Evolutionary conservation across 2,888 invertebrate species (phyloP), one percentile per base, ranked within the genome.

Genomic region (Drosophila mercatorum): DNA sequence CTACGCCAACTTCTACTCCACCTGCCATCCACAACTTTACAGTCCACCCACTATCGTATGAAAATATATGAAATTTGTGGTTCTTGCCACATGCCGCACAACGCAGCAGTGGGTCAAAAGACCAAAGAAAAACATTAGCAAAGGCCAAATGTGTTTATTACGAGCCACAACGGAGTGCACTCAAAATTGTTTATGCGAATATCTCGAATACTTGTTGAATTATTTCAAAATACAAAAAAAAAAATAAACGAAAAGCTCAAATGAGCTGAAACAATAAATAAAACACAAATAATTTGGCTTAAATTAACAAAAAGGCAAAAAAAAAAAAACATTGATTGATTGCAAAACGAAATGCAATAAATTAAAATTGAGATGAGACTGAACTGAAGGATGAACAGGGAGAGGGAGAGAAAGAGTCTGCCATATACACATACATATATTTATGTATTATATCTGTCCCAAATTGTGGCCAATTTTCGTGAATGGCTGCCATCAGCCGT

Each of bases 91-190:
- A 80, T 85, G 81, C 81, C 68, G 5, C 67, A 68, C 78, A 55
- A 67, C 78, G 56, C 86, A 75, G 78, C 83, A 83, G 90, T 75
- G 65, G 60, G 64, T 72, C 58, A 72, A 44, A 46, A 65, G 62
- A 69, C 17, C 14, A 28, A 59, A 67, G 68, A 69, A 80, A 69
- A 77, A 70, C 77, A 79, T 83, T 49, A 68, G 67, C 68, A 73
- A 59, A 61, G 73, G 63, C 70, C 70, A 84, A 72, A 79, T 34
- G 85, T 87, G 88, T 87, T 83, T 84, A 87, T 87, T 86, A 75
- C 65, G 72, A 63, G 59, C 55, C 73, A 71, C 22, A 65, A 63
- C 38, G 49, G n/a, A 70, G 52, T 67, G 62, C 65, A 72, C 72
- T 78, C 28, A 69, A 77, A 62, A 64, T 72, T 78, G 77, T 80